Conservation (phyloP, 2,888 invertebrate species). For the Tetranychus piercei region DNA sequence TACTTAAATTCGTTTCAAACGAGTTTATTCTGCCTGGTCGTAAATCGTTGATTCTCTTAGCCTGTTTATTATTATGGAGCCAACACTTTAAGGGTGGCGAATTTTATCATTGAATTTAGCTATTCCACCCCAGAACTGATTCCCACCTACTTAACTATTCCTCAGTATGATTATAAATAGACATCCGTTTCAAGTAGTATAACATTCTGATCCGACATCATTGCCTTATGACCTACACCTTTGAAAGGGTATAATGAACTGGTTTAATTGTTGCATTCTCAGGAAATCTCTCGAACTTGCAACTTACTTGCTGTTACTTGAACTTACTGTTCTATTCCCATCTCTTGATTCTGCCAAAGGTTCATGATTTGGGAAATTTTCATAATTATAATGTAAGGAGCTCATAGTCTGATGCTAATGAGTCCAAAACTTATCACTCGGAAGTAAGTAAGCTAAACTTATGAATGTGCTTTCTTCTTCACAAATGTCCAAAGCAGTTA, state of each 20-base stretch:
- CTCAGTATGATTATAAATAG: not conserved
- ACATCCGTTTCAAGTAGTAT: constrained; percentile 29
- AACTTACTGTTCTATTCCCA: constrained; percentile 93
- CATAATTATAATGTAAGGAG: constrained; percentile 23
- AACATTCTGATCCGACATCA: constrained; percentile 38
- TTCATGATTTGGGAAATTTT: constrained; percentile 48
- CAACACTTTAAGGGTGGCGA: no score
- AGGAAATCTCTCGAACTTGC: no score
- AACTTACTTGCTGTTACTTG: no score
- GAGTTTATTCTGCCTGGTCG: no score
- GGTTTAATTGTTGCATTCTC: constrained; percentile 44
- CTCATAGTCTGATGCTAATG: constrained; percentile 29
- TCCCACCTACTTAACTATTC: not conserved
- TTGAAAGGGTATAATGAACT: constrained; percentile 46
- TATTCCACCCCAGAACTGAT: no score
- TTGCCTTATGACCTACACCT: constrained; percentile 55
- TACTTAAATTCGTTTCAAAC: no score
- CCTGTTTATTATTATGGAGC: no score
- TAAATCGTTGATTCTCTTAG: no score
- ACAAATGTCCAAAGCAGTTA: constrained; percentile 48
- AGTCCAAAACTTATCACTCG: constrained; percentile 40
- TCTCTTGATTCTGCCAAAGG: constrained; percentile 54
- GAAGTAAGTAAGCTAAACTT: constrained; percentile 86
- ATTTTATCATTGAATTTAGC: no score
- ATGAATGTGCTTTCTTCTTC: constrained; percentile 67